These are phyloP conservation scores for Tachysurus vachellii DNA, from an alignment of 2,113 vertebrate genomes.

Conservation along the genomic window DNA sequence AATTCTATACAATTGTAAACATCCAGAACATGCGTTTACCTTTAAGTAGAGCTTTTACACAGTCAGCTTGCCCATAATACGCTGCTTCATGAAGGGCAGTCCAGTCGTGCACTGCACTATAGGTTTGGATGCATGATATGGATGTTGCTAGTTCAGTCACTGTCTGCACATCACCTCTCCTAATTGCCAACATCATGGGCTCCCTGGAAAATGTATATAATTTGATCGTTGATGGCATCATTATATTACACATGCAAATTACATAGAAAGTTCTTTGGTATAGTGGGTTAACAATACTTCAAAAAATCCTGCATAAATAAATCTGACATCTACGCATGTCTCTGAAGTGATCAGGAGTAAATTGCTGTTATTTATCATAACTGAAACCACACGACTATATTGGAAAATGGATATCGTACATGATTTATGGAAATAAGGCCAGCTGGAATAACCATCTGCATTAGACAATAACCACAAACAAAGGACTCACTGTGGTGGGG, in stretches of 20 bases:
- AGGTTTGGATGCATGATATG: constrained; percentile 76
- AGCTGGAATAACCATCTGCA: background rate
- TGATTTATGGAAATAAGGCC: background rate
- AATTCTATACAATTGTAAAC: background rate
- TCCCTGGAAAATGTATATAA: constrained; percentile 51
- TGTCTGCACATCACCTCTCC: constrained; percentile 72
- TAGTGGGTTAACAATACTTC: background rate
- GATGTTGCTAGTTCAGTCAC: constrained; percentile 76
- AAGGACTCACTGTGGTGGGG: constrained; percentile 82
- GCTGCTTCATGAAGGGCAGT: constrained; percentile 89
- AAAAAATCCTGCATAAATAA: background rate
- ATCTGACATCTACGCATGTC: background rate
- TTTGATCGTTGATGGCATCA: background rate
- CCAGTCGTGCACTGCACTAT: constrained; percentile 87
- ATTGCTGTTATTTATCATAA: background rate
- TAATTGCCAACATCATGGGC: constrained; percentile 61
- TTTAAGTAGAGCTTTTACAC: constrained; percentile 79
- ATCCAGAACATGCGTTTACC: constrained; percentile 67
- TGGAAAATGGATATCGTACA: background rate
- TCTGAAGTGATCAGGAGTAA: constrained; percentile 10
- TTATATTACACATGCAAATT: background rate
- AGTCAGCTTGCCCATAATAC: constrained; percentile 80
- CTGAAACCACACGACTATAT: too few relatives aligned
- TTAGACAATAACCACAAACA: constrained; percentile 46
- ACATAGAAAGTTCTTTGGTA: background rate